Evolutionary conservation across 92 coral and sea anemone genomes (phyloP), one percentile per base, ranked within the genome.

Genomic region (Blastomussa wellsi): DNA sequence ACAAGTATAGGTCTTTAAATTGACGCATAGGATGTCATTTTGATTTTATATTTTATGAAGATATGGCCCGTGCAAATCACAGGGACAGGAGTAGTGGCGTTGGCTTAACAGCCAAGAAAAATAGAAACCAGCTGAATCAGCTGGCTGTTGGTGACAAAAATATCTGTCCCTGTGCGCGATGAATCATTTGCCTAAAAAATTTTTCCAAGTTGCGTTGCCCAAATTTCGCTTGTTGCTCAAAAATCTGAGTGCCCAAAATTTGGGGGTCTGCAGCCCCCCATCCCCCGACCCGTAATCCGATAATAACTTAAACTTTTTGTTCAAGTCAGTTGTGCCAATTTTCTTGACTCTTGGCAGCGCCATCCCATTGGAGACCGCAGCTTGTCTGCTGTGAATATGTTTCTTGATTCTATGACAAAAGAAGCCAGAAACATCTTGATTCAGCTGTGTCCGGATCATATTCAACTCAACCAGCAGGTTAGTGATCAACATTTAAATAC

Each of bases 361-460:
- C 97, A 94, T 85, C 98, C 96, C 13, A 90, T 97, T 26, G 99
- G 99, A 44, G 99, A 97, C 24, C 93, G 99, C 80, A 97, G 99
- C 82, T 70, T 97, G 80, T 86, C 99, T 14, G 99, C 99, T 11
- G 94, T 97, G 32, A 97, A 97, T 84, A 78, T 97, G 93, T 94
- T 97, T 81, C 89, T 97, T 41, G 99, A 97, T 55, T 89, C 95
- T 42, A 97, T 97, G 96, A 98, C 99, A 14, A 97, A 97, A 68
- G 98, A 91, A 87, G 99, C 99, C 48, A 90, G 95, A 69, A 91
- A 93, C 59, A 92, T 90, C 51, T 80, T 97, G 26, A 92, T 93
- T 55, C 95, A 93, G 72, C 88, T 95, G 76, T 94, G 99, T 69
- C 86, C 93, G 12, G 98, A 97, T 64, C 97, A 97, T 51, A 90